Conservation (phyloP, 1,140 invertebrate genomes). For the silkworm (Bombyx mori) region ASM3026992v2 NC_085117.1:1473501-1474000, state of each 20-base stretch:
- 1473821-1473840: constrained; percentile 10
- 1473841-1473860: constrained; percentile 18
- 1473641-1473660: constrained; percentile 12
- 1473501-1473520: constrained; percentile 32
- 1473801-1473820: constrained; percentile 11
- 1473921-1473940: constrained; percentile 15
- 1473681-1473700: constrained; percentile 4
- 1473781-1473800: constrained; percentile 31
- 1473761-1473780: constrained; percentile 27
- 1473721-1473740: constrained; percentile 3
- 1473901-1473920: constrained; percentile 27
- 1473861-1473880: constrained; percentile 34
- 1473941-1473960: constrained; percentile 21
- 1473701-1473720: neutral
- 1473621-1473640: constrained; percentile 6
- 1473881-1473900: constrained; percentile 44
- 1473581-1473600: constrained; percentile 1
- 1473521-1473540: constrained; percentile 26
- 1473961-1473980: neutral
- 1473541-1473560: constrained; percentile 6
- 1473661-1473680: constrained; percentile 8
- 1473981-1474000: constrained; percentile 24
- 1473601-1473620: neutral
- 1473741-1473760: constrained; percentile 1
- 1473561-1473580: neutral